A percentile compares a stretch with the other conserved stretches of the same genome.
These are phyloP conservation scores for Leptopilina syphax DNA, from an alignment of 2,888 invertebrate species.

Conservation along the genomic window DNA sequence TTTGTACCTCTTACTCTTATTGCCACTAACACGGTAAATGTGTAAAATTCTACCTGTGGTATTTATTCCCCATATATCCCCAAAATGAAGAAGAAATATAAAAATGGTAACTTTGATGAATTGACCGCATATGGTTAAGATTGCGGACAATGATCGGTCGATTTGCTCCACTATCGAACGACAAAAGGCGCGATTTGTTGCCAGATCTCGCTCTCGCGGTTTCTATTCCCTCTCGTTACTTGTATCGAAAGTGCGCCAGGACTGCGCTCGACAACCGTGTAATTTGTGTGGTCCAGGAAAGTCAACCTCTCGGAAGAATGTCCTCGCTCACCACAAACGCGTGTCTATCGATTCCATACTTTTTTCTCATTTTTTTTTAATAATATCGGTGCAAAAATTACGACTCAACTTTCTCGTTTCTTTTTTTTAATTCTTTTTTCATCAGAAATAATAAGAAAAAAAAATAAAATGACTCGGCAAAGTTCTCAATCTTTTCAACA, in stretches of 20 bases:
- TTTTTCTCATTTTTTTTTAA: background rate
- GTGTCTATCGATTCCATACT: slow-evolving; percentile 23
- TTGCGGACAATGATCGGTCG: slow-evolving; percentile 58
- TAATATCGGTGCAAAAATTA: slow-evolving; percentile 34
- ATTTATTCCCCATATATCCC: too few relatives aligned
- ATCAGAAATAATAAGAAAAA: background rate
- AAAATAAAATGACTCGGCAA: background rate
- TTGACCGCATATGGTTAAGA: slow-evolving; percentile 43
- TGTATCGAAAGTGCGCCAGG: slow-evolving; percentile 45
- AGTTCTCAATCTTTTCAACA: background rate
- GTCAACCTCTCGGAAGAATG: slow-evolving; percentile 69
- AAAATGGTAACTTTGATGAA: background rate
- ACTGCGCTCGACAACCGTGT: slow-evolving; percentile 74
- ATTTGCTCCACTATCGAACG: slow-evolving; percentile 64
- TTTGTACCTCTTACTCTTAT: too few relatives aligned
- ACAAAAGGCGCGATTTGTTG: slow-evolving; percentile 57
- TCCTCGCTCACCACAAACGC: slow-evolving; percentile 51
- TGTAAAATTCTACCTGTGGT: too few relatives aligned
- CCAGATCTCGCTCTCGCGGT: slow-evolving; percentile 40
- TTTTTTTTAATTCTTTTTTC: background rate
- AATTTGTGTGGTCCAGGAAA: slow-evolving; percentile 70
- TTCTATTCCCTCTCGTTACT: slow-evolving; percentile 45
- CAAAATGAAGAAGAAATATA: background rate
- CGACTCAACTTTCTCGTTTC: slow-evolving; percentile 2
- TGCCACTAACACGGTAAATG: too few relatives aligned